Evolutionary conservation across 1,140 invertebrate species (phyloP).

Genomic region (Zaprionus gabonicus): DNA sequence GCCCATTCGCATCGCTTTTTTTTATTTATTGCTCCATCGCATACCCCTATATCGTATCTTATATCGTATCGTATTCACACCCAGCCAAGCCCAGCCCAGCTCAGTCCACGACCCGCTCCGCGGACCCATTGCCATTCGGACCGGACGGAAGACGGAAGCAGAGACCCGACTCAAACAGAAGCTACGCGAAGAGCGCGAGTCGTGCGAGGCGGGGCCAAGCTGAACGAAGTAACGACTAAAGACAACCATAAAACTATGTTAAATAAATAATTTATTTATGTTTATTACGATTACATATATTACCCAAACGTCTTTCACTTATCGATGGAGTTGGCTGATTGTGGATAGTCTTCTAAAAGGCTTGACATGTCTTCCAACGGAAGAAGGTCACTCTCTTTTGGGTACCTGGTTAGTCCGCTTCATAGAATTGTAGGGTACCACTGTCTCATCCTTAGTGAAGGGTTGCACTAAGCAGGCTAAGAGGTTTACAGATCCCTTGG

Average conservation of each 20-base stretch:
- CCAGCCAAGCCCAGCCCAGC: not conserved
- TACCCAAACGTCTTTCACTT: not conserved
- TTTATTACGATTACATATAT: conserved; percentile 3
- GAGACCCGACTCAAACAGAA: not conserved
- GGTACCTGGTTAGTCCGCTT: no score
- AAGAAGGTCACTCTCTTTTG: no score
- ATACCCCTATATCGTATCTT: conserved; percentile 3
- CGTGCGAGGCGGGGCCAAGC: not conserved
- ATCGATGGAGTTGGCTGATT: no score
- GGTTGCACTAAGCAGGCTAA: no score
- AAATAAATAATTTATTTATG: conserved; percentile 11
- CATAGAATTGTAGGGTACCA: no score
- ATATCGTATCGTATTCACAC: not conserved
- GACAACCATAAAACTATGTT: not conserved
- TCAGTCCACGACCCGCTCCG: not conserved
- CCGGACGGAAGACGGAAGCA: not conserved
- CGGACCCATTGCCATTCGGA: conserved; percentile 2
- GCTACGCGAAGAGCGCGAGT: not conserved
- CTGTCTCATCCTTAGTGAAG: no score
- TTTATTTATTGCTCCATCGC: conserved; percentile 10
- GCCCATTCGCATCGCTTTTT: conserved; percentile 2
- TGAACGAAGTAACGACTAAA: not conserved
- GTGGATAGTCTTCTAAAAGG: no score
- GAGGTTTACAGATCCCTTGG: no score
- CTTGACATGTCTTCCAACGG: no score